Conservation (phyloP, 2,797 vertebrate genomes). For the Malurus leucopterus region DNA sequence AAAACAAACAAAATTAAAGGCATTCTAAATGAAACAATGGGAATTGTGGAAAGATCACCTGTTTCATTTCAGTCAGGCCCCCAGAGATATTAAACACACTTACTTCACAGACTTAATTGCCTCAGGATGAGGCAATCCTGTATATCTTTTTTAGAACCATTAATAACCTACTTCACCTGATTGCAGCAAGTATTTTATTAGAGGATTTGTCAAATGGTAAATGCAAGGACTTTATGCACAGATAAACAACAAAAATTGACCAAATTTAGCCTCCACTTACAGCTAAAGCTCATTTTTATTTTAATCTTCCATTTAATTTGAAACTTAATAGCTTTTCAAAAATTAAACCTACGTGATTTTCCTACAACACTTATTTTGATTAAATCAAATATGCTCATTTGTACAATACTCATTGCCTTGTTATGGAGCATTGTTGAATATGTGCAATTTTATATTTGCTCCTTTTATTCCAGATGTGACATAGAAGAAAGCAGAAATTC, state of each 20-base stretch:
- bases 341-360: conserved; percentile 66
- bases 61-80: conserved; percentile 68
- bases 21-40: conserved; percentile 61
- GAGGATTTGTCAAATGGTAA: conserved; percentile 75
- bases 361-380: conserved; percentile 67
- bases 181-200: conserved; percentile 73
- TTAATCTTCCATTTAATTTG: conserved; percentile 73
- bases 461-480: background rate
- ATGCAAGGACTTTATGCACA: conserved; percentile 74
- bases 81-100: conserved; percentile 73
- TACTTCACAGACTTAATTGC: conserved; percentile 74
- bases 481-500: background rate
- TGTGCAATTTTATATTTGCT: background rate
- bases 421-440: conserved; percentile 36
- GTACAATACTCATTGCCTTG: conserved; percentile 38
- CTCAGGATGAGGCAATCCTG: conserved; percentile 78
- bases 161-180: conserved; percentile 83
- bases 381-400: conserved; percentile 55
- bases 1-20: conserved; percentile 30
- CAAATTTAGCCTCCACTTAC: conserved; percentile 73
- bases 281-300: conserved; percentile 67
- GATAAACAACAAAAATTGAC: conserved; percentile 76
- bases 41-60: conserved; percentile 70
- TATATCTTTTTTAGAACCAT: conserved; percentile 78
- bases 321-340: conserved; percentile 71